Conservation (phyloP, 2,113 vertebrate species). For the Verasper variegatus region DNA sequence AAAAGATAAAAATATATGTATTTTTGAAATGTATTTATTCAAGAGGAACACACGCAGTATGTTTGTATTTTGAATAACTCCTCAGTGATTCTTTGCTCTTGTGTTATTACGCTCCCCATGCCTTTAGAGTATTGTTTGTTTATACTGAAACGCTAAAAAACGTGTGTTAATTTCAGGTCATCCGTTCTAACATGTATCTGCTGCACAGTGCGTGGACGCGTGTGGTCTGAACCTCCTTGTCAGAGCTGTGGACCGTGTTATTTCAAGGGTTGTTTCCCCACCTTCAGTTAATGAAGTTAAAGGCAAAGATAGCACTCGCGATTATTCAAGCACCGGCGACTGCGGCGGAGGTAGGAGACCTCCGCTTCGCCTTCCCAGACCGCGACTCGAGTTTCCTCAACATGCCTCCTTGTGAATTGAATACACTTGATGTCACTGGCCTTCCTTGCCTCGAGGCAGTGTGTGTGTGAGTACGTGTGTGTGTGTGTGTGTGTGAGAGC, state of each 20-base stretch:
- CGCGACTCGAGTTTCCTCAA: constrained; percentile 65
- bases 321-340: constrained; percentile 54
- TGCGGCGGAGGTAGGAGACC: constrained; percentile 27
- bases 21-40: constrained; percentile 84
- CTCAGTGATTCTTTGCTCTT: constrained; percentile 18
- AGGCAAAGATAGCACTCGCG: constrained; percentile 37
- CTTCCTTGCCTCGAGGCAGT: constrained; percentile 46
- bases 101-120: constrained; percentile 27
- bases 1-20: constrained; percentile 71
- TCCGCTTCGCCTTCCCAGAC: constrained; percentile 20
- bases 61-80: constrained; percentile 70
- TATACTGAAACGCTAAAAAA: constrained; percentile 36
- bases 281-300: constrained; percentile 56
- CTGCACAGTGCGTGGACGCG: constrained; percentile 2
- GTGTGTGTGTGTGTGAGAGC: neutral
- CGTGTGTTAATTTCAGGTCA: constrained; percentile 37
- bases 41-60: constrained; percentile 57
- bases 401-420: constrained; percentile 66
- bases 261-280: constrained; percentile 22
- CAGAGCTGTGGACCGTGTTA: constrained; percentile 41
- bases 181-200: constrained; percentile 20
- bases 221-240: constrained; percentile 22
- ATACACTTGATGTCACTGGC: constrained; percentile 70
- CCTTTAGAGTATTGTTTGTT: constrained; percentile 29
- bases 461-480: constrained; percentile 1